Evolutionary conservation across 1,140 invertebrate genomes (phyloP).

Genomic region (Drosophila malerkotliana): DNA sequence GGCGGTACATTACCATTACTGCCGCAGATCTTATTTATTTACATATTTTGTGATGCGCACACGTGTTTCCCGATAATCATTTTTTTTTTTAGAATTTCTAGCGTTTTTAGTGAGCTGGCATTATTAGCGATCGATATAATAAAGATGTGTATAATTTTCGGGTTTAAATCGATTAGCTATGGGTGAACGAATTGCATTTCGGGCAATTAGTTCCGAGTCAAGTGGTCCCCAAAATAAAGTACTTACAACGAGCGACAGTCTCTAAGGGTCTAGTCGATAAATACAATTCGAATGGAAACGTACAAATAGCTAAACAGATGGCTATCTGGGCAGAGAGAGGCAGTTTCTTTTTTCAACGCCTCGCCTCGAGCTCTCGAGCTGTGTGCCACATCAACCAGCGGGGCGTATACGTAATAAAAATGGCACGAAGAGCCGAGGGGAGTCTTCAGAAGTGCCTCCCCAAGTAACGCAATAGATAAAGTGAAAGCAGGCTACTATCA

Average conservation of each 20-base stretch:
- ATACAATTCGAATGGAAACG: background rate
- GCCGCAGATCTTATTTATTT: background rate
- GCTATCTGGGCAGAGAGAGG: background rate
- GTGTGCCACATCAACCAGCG: conserved; percentile 39
- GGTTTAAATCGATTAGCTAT: conserved; percentile 16
- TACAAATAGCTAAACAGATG: conserved; percentile 46
- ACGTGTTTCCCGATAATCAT: background rate
- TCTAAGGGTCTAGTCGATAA: background rate
- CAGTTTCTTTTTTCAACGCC: background rate
- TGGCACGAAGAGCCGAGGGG: background rate
- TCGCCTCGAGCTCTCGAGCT: conserved; percentile 20
- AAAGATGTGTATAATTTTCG: conserved; percentile 17
- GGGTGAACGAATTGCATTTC: conserved; percentile 13
- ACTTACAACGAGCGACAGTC: background rate
- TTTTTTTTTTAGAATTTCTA: background rate
- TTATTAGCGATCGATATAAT: background rate
- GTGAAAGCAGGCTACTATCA: conserved; percentile 31
- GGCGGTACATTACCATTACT: conserved; percentile 2
- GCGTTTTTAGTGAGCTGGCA: background rate
- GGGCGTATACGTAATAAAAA: conserved; percentile 71
- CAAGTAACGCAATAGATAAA: conserved; percentile 30
- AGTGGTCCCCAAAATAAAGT: conserved; percentile 7
- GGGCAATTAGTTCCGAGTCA: conserved; percentile 32
- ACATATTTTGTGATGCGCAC: conserved; percentile 1
- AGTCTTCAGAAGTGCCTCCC: conserved; percentile 13